Base-by-base conservation (phyloP, 2,888 invertebrate genomes). In the Exephanes ischioxanthus region DNA sequence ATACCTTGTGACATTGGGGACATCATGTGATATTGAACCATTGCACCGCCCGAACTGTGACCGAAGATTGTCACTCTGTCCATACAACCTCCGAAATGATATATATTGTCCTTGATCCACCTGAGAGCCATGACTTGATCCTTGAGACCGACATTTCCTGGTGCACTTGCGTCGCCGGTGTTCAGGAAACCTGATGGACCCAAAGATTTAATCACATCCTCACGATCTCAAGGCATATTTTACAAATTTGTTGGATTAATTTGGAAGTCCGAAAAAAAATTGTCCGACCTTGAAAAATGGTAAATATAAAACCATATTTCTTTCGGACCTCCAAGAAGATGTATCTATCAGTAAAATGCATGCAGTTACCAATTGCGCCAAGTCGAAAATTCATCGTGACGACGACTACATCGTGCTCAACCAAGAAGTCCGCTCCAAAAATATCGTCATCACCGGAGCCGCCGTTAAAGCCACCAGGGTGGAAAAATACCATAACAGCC, bases 1-100 rank as follows among this genome's bases (percentile, higher is more conserved):
- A 51, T 88, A 92, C 92, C 93, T 82, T 90, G 87, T 1, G 93
- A 93, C 92, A 93, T 93, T 0, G 93, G 92, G 2, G 93, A 93
- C 61, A 92, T 6, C 91, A 93, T 90, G 67, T 93, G 93, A 68
- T 89, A 91, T 37, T 92, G 91, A 53, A 91, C 92, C 2, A 91
- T 86, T 2, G 90, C 89, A 22, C 80, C 89, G 3, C 93, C 93
- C 3, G 92, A 89, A 72, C 89, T 90, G 4, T 87, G 81, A 7
- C 93, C 93, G 48, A 92, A 92, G 67, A 94, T 89, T 0, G 94
- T 94, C 1, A 94, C 90, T 78, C 89, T 90, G 3, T 91, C 83
- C 2, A 81, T 86, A 81, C 91, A 92, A 16, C 93, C 93, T 14
- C 93, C 93, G 68, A 93, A 93, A 61, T 90, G 89, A 53, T 90